These are phyloP conservation scores for Phodopus roborovskii DNA, from an alignment of 2,113 vertebrate species.

Conservation along the genomic window DNA sequence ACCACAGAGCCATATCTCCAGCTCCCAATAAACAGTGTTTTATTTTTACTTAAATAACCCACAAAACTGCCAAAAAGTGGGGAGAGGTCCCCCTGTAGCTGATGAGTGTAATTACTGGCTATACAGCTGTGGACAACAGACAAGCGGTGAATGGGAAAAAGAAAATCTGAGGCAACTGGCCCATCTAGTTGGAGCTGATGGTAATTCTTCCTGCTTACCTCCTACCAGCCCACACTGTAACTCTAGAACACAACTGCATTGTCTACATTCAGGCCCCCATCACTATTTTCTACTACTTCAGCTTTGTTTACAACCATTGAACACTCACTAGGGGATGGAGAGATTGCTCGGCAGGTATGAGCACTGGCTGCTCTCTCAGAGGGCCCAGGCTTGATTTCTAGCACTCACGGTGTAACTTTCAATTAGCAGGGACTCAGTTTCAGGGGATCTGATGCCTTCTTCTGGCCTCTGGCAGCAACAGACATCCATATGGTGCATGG, in stretches of 20 bases:
- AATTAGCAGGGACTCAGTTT: neutral
- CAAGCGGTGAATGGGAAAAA: neutral
- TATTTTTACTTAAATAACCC: neutral
- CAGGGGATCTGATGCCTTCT: neutral
- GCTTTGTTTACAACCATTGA: neutral
- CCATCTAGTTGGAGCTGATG: neutral
- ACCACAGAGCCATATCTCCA: no score
- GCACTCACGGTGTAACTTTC: neutral
- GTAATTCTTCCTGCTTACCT: neutral
- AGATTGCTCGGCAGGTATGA: neutral
- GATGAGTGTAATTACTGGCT: neutral
- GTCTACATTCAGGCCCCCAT: constrained; percentile 1
- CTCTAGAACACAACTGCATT: constrained; percentile 8
- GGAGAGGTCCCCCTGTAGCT: neutral
- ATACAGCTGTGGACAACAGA: neutral
- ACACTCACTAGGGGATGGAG: neutral
- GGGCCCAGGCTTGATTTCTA: neutral
- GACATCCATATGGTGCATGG: neutral
- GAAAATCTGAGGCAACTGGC: neutral
- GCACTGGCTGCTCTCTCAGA: neutral
- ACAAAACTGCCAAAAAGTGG: neutral
- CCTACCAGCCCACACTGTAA: neutral
- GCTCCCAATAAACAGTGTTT: neutral
- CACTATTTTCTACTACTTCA: constrained; percentile 42
- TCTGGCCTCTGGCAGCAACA: neutral